Evolutionary conservation across 2,888 invertebrate species (phyloP).

Genomic region (Villa cingulata): DNA sequence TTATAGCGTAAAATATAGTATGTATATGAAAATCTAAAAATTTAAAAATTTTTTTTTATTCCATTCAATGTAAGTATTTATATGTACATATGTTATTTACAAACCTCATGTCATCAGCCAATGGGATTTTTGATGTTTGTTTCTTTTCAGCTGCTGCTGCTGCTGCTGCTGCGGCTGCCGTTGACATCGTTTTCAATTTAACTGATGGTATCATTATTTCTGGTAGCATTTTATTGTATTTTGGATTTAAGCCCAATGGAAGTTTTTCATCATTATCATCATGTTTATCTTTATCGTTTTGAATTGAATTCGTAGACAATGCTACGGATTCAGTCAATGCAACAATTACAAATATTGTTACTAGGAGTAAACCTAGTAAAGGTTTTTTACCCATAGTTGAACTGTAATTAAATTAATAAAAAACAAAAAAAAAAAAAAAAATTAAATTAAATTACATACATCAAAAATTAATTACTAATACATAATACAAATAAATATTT

Average conservation of each 20-base stretch:
- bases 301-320: constrained; percentile 20
- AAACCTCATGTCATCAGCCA: constrained; percentile 19
- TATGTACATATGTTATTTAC: background rate
- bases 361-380: constrained; percentile 32
- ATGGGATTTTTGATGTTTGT: constrained; percentile 18
- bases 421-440: background rate
- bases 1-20: no score
- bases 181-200: constrained; percentile 5
- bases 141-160: constrained; percentile 10
- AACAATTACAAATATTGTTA: constrained; percentile 22
- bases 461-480: no score
- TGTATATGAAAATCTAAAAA: no score
- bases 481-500: no score
- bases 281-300: constrained; percentile 16
- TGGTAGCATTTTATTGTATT: constrained; percentile 22
- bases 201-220: constrained; percentile 10
- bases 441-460: background rate
- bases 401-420: background rate
- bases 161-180: constrained; percentile 5
- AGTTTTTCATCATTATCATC: constrained; percentile 9
- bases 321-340: constrained; percentile 19
- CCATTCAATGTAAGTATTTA: background rate
- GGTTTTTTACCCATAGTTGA: constrained; percentile 31
- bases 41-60: no score
- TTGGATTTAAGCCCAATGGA: constrained; percentile 11